Conservation (phyloP, 35 echinoderm and acorn worm genomes). For the Eucidaris tribuloides region DNA sequence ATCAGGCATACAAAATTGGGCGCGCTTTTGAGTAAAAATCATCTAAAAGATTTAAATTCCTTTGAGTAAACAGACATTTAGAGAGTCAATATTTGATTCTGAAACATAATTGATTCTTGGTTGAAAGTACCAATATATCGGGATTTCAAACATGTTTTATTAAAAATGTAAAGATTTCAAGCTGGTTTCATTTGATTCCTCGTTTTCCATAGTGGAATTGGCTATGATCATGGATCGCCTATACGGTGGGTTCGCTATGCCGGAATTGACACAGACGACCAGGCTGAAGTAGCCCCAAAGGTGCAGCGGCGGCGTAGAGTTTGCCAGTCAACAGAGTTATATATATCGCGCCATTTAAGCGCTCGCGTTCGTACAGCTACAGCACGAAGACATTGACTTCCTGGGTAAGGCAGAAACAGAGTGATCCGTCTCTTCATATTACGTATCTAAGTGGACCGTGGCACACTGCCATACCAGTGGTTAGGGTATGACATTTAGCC, state of each 20-base stretch:
- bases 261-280: conserved; percentile 97
- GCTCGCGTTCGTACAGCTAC: conserved; percentile 96
- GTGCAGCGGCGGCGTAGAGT: conserved; percentile 94
- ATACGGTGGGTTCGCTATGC: conserved; percentile 99
- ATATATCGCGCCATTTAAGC: conserved; percentile 98
- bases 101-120: too few relatives aligned
- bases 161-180: conserved; percentile 1
- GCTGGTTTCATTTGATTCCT: neutral
- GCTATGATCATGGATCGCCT: conserved; percentile 99
- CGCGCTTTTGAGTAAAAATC: too few relatives aligned
- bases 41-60: too few relatives aligned
- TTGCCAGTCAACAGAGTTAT: conserved; percentile 99
- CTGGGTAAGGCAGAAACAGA: conserved; percentile 67
- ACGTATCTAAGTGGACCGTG: too few relatives aligned
- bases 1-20: too few relatives aligned
- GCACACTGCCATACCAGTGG: too few relatives aligned
- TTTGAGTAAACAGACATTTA: too few relatives aligned
- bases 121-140: too few relatives aligned
- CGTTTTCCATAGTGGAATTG: conserved; percentile 84
- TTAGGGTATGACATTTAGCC: neutral
- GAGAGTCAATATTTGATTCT: too few relatives aligned
- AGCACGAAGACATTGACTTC: conserved; percentile 98
- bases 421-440: too few relatives aligned
- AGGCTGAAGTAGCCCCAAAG: conserved; percentile 99
- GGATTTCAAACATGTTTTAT: neutral